Evolutionary conservation across 2,888 invertebrate genomes (phyloP), one percentile per base, ranked within the genome.

Genomic region (Apomyelois bistriatella): DNA sequence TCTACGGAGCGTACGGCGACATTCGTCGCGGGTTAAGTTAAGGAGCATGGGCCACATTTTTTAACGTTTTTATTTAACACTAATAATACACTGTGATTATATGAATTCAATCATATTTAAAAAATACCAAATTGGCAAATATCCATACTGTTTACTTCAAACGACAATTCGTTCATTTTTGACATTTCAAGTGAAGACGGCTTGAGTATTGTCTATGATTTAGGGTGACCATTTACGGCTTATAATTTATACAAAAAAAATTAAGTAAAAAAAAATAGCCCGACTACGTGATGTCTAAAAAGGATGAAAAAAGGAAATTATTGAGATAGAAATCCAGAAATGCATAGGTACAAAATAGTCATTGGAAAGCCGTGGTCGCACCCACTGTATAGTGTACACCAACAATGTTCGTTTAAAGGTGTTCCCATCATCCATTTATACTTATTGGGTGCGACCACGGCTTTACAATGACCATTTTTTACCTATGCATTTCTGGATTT

Each of bases 21-120:
- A 97, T 86, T 98, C 97, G 87, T 97, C 97, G 79, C 94, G 94
- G 70, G 95, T 94, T 94, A 97, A 94, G 90, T 97, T 95, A 67
- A 95, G 90, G 61, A 94, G 91, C 85, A 93, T 89, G 62, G 96
- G 95, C 94, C 90, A 90, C 90, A 91, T 91, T 72, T 79, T 88
- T 60, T 72, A 65, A 66, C 61, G 70, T 73, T 75, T 72, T 59
- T 70, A 68, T 68, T 74, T 56, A 72, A 75, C 80, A 80, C 78
- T 67, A 65, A 66, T 72, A 76, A 70, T 71, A 64, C 67, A 76
- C 70, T 67, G 67, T 73, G 70, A 77, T 79, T 83, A 81, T 72
- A 82, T 72, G 76, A 80, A 78, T 83, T 83, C 71, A 66, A 80
- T 72, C 86, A 89, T 85, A 85, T 83, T 88, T 79, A 80, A 61